Evolutionary conservation across 2,888 invertebrate species (phyloP).

Genomic region (Argyra leucocephala): DNA sequence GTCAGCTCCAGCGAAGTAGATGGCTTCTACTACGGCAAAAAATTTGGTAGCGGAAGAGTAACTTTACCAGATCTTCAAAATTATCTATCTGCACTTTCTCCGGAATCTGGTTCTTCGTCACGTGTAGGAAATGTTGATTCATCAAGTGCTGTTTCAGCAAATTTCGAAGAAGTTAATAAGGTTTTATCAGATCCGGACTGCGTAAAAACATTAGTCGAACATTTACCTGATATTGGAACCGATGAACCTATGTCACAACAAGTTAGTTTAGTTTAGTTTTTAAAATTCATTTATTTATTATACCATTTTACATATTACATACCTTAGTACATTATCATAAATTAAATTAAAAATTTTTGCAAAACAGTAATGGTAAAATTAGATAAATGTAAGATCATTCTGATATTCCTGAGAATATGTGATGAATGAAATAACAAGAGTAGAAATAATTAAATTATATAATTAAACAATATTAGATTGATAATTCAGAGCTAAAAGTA

Average conservation of each 20-base stretch:
- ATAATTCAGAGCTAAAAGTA: too few species aligned
- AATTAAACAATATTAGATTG: too few species aligned
- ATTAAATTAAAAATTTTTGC: too few species aligned
- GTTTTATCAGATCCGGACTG: constrained; percentile 54
- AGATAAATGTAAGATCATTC: too few species aligned
- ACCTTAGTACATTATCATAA: too few species aligned
- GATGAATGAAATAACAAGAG: too few species aligned
- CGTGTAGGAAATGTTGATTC: constrained; percentile 51
- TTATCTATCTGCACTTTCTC: constrained; percentile 39
- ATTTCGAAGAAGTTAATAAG: constrained; percentile 53
- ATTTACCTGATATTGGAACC: constrained; percentile 55
- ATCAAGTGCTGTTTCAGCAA: constrained; percentile 52
- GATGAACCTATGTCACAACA: constrained; percentile 48
- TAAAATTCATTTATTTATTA: too few species aligned
- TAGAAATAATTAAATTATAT: too few species aligned
- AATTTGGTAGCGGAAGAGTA: constrained; percentile 24
- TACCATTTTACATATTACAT: too few species aligned
- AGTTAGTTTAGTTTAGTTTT: too few species aligned
- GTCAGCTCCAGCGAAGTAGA: constrained; percentile 39
- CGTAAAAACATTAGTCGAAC: constrained; percentile 49
- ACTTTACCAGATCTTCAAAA: constrained; percentile 35
- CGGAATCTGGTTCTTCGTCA: constrained; percentile 31
- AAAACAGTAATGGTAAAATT: too few species aligned
- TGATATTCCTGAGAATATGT: too few species aligned
- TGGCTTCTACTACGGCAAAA: constrained; percentile 25